Conservation (phyloP, 2,888 invertebrate genomes). For the Eupithecia insigniata region DNA sequence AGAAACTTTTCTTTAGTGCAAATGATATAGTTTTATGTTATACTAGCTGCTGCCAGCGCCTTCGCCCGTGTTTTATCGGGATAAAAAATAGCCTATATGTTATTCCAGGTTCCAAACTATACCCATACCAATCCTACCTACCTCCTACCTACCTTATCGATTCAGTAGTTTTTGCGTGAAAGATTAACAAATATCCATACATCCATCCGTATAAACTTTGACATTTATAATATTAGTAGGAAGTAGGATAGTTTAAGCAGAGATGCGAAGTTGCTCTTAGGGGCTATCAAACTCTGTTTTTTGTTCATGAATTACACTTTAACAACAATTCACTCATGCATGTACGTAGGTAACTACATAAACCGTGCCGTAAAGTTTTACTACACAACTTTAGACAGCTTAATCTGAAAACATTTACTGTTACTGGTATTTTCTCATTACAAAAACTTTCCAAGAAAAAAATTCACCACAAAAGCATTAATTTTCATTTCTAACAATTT, state of each 20-base stretch:
- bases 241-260: neutral
- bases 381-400: slow-evolving; percentile 1
- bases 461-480: slow-evolving; percentile 26
- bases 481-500: slow-evolving; percentile 36
- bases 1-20: too few species aligned
- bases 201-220: too few species aligned
- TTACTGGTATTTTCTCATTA: slow-evolving; percentile 15
- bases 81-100: too few species aligned
- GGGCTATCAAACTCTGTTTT: neutral
- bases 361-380: neutral
- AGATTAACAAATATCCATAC: too few species aligned
- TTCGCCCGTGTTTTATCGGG: too few species aligned
- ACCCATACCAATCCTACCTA: too few species aligned
- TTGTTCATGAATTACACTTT: neutral
- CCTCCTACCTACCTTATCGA: too few species aligned
- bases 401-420: slow-evolving; percentile 13
- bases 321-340: neutral
- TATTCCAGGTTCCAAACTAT: too few species aligned
- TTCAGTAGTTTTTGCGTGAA: too few species aligned
- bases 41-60: too few species aligned
- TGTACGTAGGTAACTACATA: neutral
- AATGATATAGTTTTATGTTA: neutral
- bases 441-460: slow-evolving; percentile 28
- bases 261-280: neutral
- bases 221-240: too few species aligned